Conservation (phyloP, 2,888 invertebrate genomes). For the Neoascia interrupta region DNA sequence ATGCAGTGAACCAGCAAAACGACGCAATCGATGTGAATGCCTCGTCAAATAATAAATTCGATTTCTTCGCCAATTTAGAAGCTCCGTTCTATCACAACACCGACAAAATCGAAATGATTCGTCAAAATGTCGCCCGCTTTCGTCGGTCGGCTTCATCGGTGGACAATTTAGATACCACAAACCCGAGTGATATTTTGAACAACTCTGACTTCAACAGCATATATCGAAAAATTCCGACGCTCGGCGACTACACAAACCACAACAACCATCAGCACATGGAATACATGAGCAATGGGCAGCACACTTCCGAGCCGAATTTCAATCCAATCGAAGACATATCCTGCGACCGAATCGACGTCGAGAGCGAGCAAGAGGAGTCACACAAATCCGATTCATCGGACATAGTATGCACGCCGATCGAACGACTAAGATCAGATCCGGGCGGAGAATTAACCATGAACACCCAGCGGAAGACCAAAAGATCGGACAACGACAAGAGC, state of each 20-base stretch:
- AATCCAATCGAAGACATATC: constrained; percentile 76
- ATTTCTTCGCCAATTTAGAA: constrained; percentile 77
- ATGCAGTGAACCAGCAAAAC: constrained; percentile 76
- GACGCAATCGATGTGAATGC: constrained; percentile 76
- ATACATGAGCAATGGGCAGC: constrained; percentile 50
- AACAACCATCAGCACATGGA: constrained; percentile 35
- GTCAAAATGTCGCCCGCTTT: constrained; percentile 75
- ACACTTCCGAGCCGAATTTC: constrained; percentile 70
- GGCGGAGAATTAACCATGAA: not conserved
- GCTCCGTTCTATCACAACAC: constrained; percentile 75
- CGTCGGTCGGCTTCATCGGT: constrained; percentile 71
- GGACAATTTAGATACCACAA: constrained; percentile 67
- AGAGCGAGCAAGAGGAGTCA: constrained; percentile 78
- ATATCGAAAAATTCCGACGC: constrained; percentile 47
- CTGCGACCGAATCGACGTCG: constrained; percentile 79
- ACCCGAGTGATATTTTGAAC: constrained; percentile 46
- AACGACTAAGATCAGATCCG: constrained; percentile 40
- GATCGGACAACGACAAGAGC: constrained; percentile 22
- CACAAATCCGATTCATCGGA: constrained; percentile 78
- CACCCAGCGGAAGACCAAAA: constrained; percentile 27
- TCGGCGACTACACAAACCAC: constrained; percentile 50
- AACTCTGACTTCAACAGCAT: constrained; percentile 64
- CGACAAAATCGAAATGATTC: constrained; percentile 76
- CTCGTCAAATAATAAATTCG: constrained; percentile 76
- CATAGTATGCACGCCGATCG: constrained; percentile 73